phyloP scores from a whole-genome alignment of 1,140 invertebrate genomes.

The Anoplophora glabripennis region DNA sequence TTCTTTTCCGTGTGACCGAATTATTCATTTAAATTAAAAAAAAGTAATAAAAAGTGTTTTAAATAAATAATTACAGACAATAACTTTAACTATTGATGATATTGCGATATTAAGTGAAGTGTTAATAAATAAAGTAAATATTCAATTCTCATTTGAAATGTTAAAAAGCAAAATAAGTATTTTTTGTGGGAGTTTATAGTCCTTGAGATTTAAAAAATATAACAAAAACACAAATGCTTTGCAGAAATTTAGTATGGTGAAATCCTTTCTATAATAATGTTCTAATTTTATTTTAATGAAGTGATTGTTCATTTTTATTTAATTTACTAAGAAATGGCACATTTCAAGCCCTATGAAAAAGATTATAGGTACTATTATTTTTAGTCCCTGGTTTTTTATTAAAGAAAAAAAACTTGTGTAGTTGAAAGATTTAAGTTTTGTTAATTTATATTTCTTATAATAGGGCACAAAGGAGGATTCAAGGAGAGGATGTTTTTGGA shows the following conservation, averaged over 20 bases:
- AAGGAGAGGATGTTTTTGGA: slow-evolving; percentile 80
- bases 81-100: too few relatives aligned
- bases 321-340: slow-evolving; percentile 32
- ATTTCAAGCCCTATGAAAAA: slow-evolving; percentile 42
- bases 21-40: too few relatives aligned
- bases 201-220: background rate
- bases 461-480: slow-evolving; percentile 80
- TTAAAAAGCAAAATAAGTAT: too few relatives aligned
- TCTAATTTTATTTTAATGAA: slow-evolving; percentile 19
- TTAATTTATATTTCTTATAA: background rate
- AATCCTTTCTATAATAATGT: slow-evolving; percentile 5
- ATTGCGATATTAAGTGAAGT: too few relatives aligned
- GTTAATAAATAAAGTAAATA: too few relatives aligned
- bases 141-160: too few relatives aligned
- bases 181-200: background rate
- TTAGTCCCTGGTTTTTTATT: background rate
- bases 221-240: background rate
- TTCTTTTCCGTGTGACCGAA: too few relatives aligned
- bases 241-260: background rate
- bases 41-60: too few relatives aligned
- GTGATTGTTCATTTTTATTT: slow-evolving; percentile 24
- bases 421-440: background rate
- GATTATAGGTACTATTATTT: slow-evolving; percentile 28
- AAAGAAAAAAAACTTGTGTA: background rate
- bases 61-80: too few relatives aligned